Percentiles rank a stretch among this genome's conserved stretches.
These are phyloP conservation scores for Lepisosteus oculatus DNA, from an alignment of 2,113 vertebrate genomes.

Conservation along the genomic window DNA sequence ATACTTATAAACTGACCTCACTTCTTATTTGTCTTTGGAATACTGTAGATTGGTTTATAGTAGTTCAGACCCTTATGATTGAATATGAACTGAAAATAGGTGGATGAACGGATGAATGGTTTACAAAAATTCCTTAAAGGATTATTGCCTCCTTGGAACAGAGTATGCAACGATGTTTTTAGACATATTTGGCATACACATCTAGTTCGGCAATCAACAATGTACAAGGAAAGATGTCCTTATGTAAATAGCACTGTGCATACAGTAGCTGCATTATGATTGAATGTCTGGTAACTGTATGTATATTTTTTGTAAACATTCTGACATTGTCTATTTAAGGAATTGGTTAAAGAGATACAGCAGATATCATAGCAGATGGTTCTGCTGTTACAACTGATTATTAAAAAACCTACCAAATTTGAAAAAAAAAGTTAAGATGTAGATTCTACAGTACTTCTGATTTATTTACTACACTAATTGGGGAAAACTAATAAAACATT, in stretches of 20 bases:
- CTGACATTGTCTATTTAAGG: not conserved
- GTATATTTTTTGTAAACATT: not conserved
- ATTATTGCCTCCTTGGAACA: not conserved
- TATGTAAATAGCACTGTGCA: not conserved
- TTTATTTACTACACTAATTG: too few relatives aligned
- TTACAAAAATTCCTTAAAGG: not conserved
- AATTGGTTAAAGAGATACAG: not conserved
- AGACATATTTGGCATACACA: constrained; percentile 15
- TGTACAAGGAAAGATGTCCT: not conserved
- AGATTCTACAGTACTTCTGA: too few relatives aligned
- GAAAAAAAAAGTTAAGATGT: too few relatives aligned
- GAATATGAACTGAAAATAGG: not conserved
- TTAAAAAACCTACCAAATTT: too few relatives aligned
- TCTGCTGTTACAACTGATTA: too few relatives aligned
- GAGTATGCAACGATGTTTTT: not conserved
- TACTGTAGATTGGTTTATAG: not conserved
- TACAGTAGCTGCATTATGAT: not conserved
- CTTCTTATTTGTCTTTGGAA: not conserved
- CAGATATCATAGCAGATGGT: too few relatives aligned
- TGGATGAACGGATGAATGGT: not conserved
- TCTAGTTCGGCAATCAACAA: not conserved
- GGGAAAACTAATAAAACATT: too few relatives aligned
- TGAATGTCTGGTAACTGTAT: not conserved
- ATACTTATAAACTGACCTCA: constrained; percentile 6
- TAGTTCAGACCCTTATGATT: not conserved